Conservation (phyloP, 1,140 invertebrate species). For the Pogonognathellus flavescens region DNA sequence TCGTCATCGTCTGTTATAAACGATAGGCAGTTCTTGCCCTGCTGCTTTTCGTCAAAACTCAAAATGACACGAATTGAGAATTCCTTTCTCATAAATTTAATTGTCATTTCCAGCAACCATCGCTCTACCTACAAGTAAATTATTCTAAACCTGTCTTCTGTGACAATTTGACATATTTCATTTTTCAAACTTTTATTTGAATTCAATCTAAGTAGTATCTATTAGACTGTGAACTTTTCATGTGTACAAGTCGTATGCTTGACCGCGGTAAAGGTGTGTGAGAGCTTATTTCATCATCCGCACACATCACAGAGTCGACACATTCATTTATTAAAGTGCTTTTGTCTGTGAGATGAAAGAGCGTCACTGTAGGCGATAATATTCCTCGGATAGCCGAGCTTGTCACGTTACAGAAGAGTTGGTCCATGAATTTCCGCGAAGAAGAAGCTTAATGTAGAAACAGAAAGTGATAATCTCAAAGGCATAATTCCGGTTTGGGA, state of each 20-base stretch:
- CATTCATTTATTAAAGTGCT: slow-evolving; percentile 15
- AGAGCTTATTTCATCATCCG: background rate
- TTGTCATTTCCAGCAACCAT: no score
- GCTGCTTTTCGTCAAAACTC: no score
- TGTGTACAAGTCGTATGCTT: background rate
- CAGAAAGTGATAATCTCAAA: slow-evolving; percentile 14
- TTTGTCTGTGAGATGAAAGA: background rate
- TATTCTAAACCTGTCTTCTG: no score
- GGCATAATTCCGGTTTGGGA: slow-evolving; percentile 37
- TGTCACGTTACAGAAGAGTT: slow-evolving; percentile 19
- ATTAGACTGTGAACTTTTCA: background rate
- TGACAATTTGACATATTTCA: no score
- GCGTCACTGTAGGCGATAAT: no score
- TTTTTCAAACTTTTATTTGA: background rate
- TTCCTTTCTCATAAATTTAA: no score
- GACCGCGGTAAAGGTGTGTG: background rate
- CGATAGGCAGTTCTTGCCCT: no score
- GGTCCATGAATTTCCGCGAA: background rate
- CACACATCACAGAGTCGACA: background rate
- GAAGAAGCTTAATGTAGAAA: background rate
- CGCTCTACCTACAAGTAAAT: no score
- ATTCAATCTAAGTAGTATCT: background rate
- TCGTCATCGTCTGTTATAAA: no score
- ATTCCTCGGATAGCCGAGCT: background rate
- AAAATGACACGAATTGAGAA: no score